phyloP scores from a whole-genome alignment of 2,888 invertebrate genomes.

The Parnassius apollo region DNA sequence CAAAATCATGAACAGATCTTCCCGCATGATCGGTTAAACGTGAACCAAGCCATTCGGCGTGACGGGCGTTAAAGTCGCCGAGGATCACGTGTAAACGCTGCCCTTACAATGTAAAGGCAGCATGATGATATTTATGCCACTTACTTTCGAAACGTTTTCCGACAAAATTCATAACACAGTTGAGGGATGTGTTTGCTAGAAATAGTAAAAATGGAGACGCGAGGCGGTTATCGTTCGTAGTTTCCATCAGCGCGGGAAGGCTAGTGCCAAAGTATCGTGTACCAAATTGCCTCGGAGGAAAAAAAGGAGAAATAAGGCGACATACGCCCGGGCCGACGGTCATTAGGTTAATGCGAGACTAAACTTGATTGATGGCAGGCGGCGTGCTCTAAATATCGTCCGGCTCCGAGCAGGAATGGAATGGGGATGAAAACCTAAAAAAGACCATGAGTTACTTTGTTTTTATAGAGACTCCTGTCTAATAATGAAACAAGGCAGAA shows the following conservation, averaged over 20 bases:
- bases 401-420: constrained; percentile 36
- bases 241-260: constrained; percentile 72
- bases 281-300: constrained; percentile 57
- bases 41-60: too few species aligned
- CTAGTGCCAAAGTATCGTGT: constrained; percentile 65
- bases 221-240: constrained; percentile 67
- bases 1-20: too few species aligned
- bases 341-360: constrained; percentile 80
- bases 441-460: constrained; percentile 5
- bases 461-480: constrained; percentile 9
- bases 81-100: too few species aligned
- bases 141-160: background rate
- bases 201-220: constrained; percentile 38
- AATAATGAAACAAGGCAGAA: background rate
- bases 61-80: too few species aligned
- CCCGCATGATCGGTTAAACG: too few species aligned
- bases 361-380: constrained; percentile 77
- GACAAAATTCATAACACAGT: constrained; percentile 14
- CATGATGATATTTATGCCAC: constrained; percentile 9
- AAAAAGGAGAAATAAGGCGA: constrained; percentile 75
- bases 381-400: constrained; percentile 47
- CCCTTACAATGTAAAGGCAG: background rate
- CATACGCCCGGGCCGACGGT: constrained; percentile 73
- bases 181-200: constrained; percentile 29
- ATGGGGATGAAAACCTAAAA: constrained; percentile 15